Base-by-base conservation (phyloP, 2,888 invertebrate genomes). In the Rhorus exstirpatorius region DNA sequence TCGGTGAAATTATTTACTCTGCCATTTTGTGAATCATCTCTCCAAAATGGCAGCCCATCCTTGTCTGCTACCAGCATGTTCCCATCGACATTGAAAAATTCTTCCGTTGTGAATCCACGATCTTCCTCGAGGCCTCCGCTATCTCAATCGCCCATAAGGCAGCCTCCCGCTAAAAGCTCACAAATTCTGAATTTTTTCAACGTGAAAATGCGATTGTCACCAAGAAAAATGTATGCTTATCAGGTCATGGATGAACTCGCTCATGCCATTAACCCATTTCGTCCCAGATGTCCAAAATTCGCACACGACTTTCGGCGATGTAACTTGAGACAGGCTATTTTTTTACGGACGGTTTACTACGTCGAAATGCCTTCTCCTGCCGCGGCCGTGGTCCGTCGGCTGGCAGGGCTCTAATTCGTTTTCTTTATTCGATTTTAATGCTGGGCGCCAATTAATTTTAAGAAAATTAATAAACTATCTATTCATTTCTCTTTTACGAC, bases 151-250 rank as follows among this genome's bases (percentile, higher is more conserved):
- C 71, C 76, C 1, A 3, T 44, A 4, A 24, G 14, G 21, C 65
- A 44, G 31, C 67, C 71, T 0, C 58, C 1, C 8, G 61, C 79
- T 4, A 71, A 76, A 55, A 75, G 83, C n/a, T 83, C 83, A 0
- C 79, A 79, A 46, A 83, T 76, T 12, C 21, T 79, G 6, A 72
- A 76, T 61, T 72, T 67, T 0, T 67, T 83, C 19, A 51, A 67
- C 14, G 4, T 46, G 0, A 61, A 67, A 49, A 26, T 60, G 1
- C 49, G 38, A 7, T 1, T n/a, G 6, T 61, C 46, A 12, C 41
- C 68, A 12, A 63, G 24, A 38, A 68, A 31, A 8, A 58, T 65
- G 4, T 74, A 74, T 44, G 55, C 41, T n/a, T 44, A 31, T 14
- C 70, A 60, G 24, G 8, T 75, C 0, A 65, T 78, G 31, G 70